Percentiles rank a stretch among this genome's conserved stretches.
phyloP scores from a whole-genome alignment of 1,140 invertebrate species.

The roundworm (Caenorhabditis elegans) region WBcel235 BX284605.5:8674501-8675000 shows the following conservation, averaged over 20 bases:
- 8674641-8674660: neutral
- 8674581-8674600: no score
- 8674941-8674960: neutral
- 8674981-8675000: neutral
- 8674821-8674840: neutral
- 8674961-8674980: neutral
- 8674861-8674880: neutral
- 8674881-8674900: neutral
- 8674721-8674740: neutral
- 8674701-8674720: neutral
- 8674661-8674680: neutral
- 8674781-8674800: neutral
- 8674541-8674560: no score
- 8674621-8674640: neutral
- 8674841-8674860: neutral
- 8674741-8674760: no score
- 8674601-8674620: neutral
- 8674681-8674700: neutral
- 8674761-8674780: neutral
- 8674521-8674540: no score
- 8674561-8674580: no score
- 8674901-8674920: neutral
- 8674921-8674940: neutral
- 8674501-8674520: no score
- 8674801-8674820: neutral